phyloP scores from a whole-genome alignment of 2,888 invertebrate species.

The Agrotis clavis region DNA sequence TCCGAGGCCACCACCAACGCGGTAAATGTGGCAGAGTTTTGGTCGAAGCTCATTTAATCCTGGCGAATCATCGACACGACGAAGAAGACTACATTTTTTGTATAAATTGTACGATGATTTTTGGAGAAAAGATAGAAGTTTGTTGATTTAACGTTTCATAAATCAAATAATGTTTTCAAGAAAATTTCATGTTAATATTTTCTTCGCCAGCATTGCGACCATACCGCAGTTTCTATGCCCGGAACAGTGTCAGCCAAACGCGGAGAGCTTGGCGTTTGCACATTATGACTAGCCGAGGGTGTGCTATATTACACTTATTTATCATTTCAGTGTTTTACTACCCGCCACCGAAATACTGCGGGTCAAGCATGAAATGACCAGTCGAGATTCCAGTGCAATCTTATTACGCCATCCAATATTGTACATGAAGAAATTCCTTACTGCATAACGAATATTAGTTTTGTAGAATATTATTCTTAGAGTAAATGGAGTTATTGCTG shows the following conservation, averaged over 20 bases:
- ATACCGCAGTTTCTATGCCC: constrained; percentile 71
- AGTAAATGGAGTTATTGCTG: constrained; percentile 50
- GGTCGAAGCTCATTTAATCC: too few relatives aligned
- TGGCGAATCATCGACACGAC: too few relatives aligned
- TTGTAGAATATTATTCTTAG: constrained; percentile 34
- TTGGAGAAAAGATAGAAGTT: neutral
- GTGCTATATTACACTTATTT: constrained; percentile 75
- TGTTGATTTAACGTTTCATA: neutral
- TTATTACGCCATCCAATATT: constrained; percentile 12
- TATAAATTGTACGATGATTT: too few relatives aligned
- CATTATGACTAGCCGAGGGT: constrained; percentile 87
- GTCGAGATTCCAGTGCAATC: constrained; percentile 32
- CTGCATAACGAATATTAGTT: constrained; percentile 42
- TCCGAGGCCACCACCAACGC: too few relatives aligned
- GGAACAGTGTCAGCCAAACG: constrained; percentile 89
- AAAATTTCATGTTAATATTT: neutral
- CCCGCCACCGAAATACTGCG: constrained; percentile 54
- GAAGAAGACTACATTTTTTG: too few relatives aligned
- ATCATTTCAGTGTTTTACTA: constrained; percentile 70
- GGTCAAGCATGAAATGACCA: constrained; percentile 51
- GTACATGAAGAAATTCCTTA: constrained; percentile 10
- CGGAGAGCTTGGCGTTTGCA: constrained; percentile 89
- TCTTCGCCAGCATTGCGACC: constrained; percentile 70
- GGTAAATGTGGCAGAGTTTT: too few relatives aligned
- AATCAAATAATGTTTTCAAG: neutral